Conservation (phyloP, 2,113 vertebrate species). For the Gavialis gangeticus region DNA sequence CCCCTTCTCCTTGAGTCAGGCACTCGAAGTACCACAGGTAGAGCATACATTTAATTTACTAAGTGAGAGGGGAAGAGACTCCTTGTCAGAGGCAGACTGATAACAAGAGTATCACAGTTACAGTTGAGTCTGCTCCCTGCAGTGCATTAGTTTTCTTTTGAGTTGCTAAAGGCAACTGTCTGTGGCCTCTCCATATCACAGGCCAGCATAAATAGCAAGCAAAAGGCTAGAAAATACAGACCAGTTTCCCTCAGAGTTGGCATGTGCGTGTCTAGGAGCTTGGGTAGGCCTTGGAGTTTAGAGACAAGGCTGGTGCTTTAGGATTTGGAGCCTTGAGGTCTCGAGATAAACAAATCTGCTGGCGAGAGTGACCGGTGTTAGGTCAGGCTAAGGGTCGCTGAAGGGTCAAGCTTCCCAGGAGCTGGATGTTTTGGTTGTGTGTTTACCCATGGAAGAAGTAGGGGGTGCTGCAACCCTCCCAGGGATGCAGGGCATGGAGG, state of each 20-base stretch:
- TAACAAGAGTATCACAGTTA: not conserved
- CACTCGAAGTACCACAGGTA: not conserved
- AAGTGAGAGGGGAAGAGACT: not conserved
- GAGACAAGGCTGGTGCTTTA: constrained; percentile 52
- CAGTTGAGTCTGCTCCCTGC: not conserved
- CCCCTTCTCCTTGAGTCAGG: too few species aligned
- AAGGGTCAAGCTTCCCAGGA: constrained; percentile 89
- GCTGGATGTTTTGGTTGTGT: constrained; percentile 80
- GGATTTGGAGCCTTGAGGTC: constrained; percentile 69
- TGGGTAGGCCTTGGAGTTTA: constrained; percentile 54
- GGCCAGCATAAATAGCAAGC: constrained; percentile 47
- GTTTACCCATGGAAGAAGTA: constrained; percentile 82
- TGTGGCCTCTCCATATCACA: not conserved
- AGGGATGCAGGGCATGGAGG: not conserved
- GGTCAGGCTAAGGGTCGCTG: constrained; percentile 88
- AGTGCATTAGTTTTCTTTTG: not conserved
- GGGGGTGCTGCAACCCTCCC: not conserved
- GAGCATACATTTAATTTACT: constrained; percentile 29
- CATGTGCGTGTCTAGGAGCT: constrained; percentile 15
- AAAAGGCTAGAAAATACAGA: constrained; percentile 53
- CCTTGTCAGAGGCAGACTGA: not conserved
- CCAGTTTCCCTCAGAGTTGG: constrained; percentile 26
- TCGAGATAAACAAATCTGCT: constrained; percentile 85
- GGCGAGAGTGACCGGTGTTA: constrained; percentile 87
- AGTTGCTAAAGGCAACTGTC: constrained; percentile 7